Base-by-base conservation (phyloP, 2,113 vertebrate species). In the Callochromis pleurospilus region DNA sequence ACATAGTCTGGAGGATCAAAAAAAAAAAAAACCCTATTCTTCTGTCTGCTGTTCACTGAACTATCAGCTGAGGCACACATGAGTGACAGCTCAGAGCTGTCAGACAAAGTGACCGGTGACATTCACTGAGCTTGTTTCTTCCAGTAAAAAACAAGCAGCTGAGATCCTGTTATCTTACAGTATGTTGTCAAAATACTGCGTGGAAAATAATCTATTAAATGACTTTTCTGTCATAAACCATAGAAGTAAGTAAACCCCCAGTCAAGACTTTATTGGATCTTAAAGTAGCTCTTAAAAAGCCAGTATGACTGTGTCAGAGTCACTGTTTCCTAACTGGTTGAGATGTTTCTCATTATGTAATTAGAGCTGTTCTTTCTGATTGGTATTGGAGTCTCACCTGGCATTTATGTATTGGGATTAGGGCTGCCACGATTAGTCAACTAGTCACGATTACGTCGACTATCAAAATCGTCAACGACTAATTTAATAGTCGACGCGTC, bases 11-110 rank as follows among this genome's bases (percentile, higher is more conserved):
- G 24, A 0, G 42, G 24, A 49, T 15, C 42, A 29, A 75, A 49
- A 75, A 31, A 75, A 75, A 26, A 3, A 1, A 47, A 2, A 1
- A 0, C 1, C 14, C 6, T 0, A 49, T 75, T 75, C 42, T 47
- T 75, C 24, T 75, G 15, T 75, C 9, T 75, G 3, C 9, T 77
- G 45, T 77, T 77, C 73, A 60, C 5, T 14, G 8, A 26, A 55
- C 49, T 9, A 14, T 47, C 19, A 17, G 42, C 56, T 54, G 62
- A 38, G 11, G 47, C 31, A 33, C 9, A 0, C 19, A 65, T 45
- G 40, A 83, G 5, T 70, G 79, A 56, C 62, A 80, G 4, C 36
- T 81, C 65, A 24, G 24, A 49, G 70, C 45, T 73, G 31, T 54
- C 17, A 38, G n/a, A 75, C 9, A 38, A 15, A 17, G 14, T 33